These are phyloP conservation scores for Incurvaria masculella DNA, from an alignment of 2,888 invertebrate genomes.

Conservation along the genomic window DNA sequence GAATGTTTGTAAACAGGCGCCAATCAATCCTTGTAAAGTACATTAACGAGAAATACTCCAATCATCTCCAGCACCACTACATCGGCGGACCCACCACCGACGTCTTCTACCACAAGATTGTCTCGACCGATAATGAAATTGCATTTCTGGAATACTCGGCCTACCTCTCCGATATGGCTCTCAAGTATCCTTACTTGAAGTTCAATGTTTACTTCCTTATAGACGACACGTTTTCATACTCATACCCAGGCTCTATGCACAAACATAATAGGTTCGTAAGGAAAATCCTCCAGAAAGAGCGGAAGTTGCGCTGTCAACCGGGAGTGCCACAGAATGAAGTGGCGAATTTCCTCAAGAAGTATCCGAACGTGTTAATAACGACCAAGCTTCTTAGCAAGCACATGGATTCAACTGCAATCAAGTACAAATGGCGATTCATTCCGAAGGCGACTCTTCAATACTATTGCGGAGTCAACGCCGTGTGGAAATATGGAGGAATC, in stretches of 20 bases:
- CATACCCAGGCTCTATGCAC: neutral
- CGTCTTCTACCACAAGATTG: conserved; percentile 34
- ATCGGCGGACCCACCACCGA: conserved; percentile 27
- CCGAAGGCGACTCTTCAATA: conserved; percentile 42
- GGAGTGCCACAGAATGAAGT: no score
- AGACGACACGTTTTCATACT: conserved; percentile 26
- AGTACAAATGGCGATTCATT: conserved; percentile 44
- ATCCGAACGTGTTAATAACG: conserved; percentile 40
- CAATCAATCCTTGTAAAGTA: conserved; percentile 26
- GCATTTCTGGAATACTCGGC: conserved; percentile 28
- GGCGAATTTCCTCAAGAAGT: conserved; percentile 25
- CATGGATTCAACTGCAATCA: conserved; percentile 49
- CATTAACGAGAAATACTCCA: neutral
- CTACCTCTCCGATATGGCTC: conserved; percentile 32
- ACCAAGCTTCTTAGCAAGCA: conserved; percentile 35
- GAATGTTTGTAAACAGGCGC: conserved; percentile 29
- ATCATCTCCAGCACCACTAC: conserved; percentile 23
- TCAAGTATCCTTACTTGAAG: conserved; percentile 28
- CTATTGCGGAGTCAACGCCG: conserved; percentile 45
- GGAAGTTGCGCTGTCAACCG: no score
- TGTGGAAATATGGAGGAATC: conserved; percentile 57
- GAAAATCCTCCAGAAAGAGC: neutral
- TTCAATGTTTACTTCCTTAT: conserved; percentile 36
- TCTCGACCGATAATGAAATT: conserved; percentile 20
- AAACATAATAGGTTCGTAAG: neutral